phyloP scores from a whole-genome alignment of 92 coral and sea anemone genomes.

The Montipora capitata region DNA sequence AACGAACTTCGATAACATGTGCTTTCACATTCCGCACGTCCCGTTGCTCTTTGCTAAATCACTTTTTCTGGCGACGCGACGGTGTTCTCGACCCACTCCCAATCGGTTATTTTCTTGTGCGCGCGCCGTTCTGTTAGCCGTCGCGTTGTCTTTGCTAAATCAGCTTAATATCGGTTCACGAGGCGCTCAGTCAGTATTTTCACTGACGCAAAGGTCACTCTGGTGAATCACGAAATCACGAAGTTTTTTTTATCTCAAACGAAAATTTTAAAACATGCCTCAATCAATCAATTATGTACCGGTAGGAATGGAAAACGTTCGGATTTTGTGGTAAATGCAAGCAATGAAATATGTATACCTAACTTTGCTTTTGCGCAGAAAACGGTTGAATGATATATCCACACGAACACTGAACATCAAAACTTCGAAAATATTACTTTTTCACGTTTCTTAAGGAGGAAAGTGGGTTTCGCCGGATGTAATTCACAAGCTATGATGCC shows the following conservation, averaged over 20 bases:
- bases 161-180: background rate
- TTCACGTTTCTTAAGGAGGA: background rate
- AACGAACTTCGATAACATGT: background rate
- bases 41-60: background rate
- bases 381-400: background rate
- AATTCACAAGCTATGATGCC: background rate
- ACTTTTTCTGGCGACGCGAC: conserved; percentile 24
- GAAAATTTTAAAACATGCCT: too few species aligned
- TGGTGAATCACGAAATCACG: too few species aligned
- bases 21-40: conserved; percentile 14
- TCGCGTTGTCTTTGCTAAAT: conserved; percentile 32
- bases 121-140: conserved; percentile 6
- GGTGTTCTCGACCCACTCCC: conserved; percentile 22
- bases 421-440: background rate
- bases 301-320: conserved; percentile 10
- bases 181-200: too few species aligned
- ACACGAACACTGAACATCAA: background rate
- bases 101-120: conserved; percentile 9
- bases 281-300: too few species aligned
- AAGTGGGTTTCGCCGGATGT: background rate
- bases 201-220: too few species aligned
- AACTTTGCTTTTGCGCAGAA: background rate
- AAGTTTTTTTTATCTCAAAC: too few species aligned
- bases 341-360: conserved; percentile 24
- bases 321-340: conserved; percentile 25